Base-by-base conservation (phyloP, 2,797 vertebrate genomes). In the Erithacus rubecula region DNA sequence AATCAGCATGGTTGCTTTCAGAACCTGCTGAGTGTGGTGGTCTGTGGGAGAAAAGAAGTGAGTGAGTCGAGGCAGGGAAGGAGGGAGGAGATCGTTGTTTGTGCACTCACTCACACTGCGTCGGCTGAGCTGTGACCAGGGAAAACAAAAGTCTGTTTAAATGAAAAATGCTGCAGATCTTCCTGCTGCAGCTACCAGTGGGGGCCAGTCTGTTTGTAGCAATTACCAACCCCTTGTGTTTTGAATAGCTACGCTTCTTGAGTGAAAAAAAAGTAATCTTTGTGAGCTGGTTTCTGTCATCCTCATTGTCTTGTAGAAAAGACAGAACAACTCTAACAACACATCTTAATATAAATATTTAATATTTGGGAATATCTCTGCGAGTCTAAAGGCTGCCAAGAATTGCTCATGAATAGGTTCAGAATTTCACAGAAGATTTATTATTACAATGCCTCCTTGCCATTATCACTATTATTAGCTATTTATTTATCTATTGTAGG, bases 41-140 rank as follows among this genome's bases (percentile, higher is more conserved):
- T 49, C 24, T 21, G 7, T 63, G 59, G 11, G 30, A 92, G 64
- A 82, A 24, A 56, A 49, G 39, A 76, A 90, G 44, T 1, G 12
- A 88, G 52, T 0, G 0, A n/a, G 51, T 69, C 0, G 1, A 77
- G 30, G 51, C 46, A 78, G 18, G 36, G 37, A 43, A 41, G 32
- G 36, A 83, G 47, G 47, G 56, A 75, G 19, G 30, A 62, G 36
- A 67, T 59, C 1, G 1, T 80, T 13, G 8, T 41, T 83, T 1
- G 2, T 43, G 24, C 24, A n/a, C 47, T 87, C 30, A 74, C 34
- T 94, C 30, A 32, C 0, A 1, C 46, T 1, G 1, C 1, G 0
- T 71, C 1, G 1, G 6, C 58, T 39, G 26, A 32, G 24, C 51
- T 89, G 36, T 7, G 24, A 62, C 49, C 1, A 4, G n/a, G 19